Base-by-base conservation (phyloP, 2,888 invertebrate species). In the Melanostoma mellinum region DNA sequence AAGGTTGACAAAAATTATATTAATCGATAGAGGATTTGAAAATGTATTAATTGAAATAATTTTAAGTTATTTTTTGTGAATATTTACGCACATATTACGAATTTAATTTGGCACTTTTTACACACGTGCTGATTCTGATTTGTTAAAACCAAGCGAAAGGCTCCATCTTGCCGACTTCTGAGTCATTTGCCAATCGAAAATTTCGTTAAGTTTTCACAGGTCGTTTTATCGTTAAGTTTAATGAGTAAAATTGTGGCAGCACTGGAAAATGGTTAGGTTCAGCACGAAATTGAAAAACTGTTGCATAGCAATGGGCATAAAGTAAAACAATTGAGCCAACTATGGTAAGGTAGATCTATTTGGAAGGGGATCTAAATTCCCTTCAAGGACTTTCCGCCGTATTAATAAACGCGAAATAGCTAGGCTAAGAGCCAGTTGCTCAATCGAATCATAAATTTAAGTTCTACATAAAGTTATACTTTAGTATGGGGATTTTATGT, bases 71-170 rank as follows among this genome's bases (percentile, higher is more conserved):
- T 63, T 84, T 85, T 36, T 44, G 56, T 63, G n/a, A 52, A 76
- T 73, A 73, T 81, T 76, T 90, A 91, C 91, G 90, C 89, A 91
- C 91, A 91, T 91, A 90, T 90, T 89, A 87, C 86, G 89, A 90
- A 88, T 88, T 88, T 88, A 89, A 88, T 91, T 91, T 91, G 91
- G 91, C 91, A 91, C 91, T 91, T 90, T 90, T 89, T 88, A 89
- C 88, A 91, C 91, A 91, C 91, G 91, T 91, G 91, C 91, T 91
- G 89, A 89, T 87, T 88, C 86, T 89, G 90, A 89, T 90, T 91
- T 90, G 88, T 89, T 89, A 89, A 90, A 91, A 90, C 88, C 90
- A 91, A 91, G 91, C 91, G 90, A 91, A 91, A 90, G 90, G 90
- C 89, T 88, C 89, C 89, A 90, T 89, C 88, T 90, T 90, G 90